Evolutionary conservation across 1,140 invertebrate species (phyloP), one percentile per base, ranked within the genome.

Genomic region (Heliconius eleuchia): DNA sequence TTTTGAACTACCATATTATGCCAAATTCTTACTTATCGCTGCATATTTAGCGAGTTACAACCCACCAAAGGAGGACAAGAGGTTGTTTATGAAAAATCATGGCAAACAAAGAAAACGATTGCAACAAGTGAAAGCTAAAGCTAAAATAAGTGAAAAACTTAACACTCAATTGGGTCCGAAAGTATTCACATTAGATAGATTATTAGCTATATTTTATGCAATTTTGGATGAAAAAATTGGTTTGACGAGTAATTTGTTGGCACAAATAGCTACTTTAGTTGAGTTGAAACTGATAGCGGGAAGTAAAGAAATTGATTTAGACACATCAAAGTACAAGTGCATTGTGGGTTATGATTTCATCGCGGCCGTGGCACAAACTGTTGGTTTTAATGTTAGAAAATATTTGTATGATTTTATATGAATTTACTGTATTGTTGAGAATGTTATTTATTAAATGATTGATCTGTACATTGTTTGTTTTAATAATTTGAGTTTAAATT

Each of bases 1-100:
- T 78, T 96, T 98, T 73, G 98, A 99, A 89, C 93, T 99, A 7
- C 98, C 98, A 0, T 98, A 96, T 87, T 99, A 98, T 92, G 97
- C 97, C 0, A 99, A 99, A 91, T 98, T 96, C 91, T 95, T 99
- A 52, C 92, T 99, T 5, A 97, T 99, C 39, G 97, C 98, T 34
- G 97, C 98, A 9, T 99, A 98, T 91, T 93, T 99, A 77, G 98
- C 98, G 1, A 99, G 98, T 34, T 98, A 99, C 86, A 99, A 99
- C 93, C 97, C 98, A 0, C 95, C 96, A 0, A 98, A 97, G 86
- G 96, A 97, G 84, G 98, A 99, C 90, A 97, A 97, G 88, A 95
- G 97, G 76, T 90, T 98, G 5, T 98, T 98, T 88, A 95, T 97
- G 86, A 98, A 98, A 95, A 90, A 96, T 90, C 95, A 97, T 92